These are phyloP conservation scores for Torymus auratus DNA, from an alignment of 2,888 invertebrate genomes.

Conservation along the genomic window DNA sequence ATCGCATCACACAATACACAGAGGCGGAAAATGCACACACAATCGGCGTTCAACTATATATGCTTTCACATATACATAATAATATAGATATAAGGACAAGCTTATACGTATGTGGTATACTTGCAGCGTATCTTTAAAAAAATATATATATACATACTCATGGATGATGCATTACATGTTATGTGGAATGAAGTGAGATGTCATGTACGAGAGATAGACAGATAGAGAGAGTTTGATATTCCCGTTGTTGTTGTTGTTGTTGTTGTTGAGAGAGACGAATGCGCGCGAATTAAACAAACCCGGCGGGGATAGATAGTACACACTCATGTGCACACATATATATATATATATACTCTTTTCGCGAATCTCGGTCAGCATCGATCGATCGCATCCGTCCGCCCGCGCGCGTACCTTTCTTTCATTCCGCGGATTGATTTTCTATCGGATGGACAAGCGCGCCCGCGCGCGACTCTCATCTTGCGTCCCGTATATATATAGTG, in stretches of 20 bases:
- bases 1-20: not conserved
- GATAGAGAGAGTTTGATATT: not conserved
- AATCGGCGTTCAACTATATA: conserved; percentile 21
- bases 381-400: not conserved
- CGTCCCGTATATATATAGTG: too few species aligned
- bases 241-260: too few species aligned
- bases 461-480: too few species aligned
- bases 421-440: not conserved
- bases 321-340: not conserved
- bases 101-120: conserved; percentile 7
- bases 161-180: conserved; percentile 43
- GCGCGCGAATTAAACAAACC: too few species aligned
- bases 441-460: too few species aligned
- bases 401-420: not conserved
- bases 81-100: not conserved
- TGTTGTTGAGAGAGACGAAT: too few species aligned
- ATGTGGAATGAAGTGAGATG: conserved; percentile 48
- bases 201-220: conserved; percentile 42
- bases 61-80: too few species aligned
- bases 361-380: conserved; percentile 13
- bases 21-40: not conserved
- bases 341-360: not conserved
- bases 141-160: conserved; percentile 17
- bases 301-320: too few species aligned
- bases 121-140: not conserved